phyloP scores from a whole-genome alignment of 2,888 invertebrate genomes.

The Athalia rosae region DNA sequence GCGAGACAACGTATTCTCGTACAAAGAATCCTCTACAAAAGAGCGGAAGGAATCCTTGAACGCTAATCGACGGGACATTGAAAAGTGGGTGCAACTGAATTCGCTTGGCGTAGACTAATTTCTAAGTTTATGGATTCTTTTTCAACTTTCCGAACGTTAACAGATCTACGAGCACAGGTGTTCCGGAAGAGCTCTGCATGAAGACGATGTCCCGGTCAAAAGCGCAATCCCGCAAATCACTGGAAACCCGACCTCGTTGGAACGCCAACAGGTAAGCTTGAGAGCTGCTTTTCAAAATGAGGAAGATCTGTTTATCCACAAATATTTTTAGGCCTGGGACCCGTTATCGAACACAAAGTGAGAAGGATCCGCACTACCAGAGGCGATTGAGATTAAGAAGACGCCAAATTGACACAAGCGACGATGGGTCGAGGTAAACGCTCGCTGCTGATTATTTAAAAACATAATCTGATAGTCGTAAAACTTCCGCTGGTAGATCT shows the following conservation, averaged over 20 bases:
- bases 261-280: slow-evolving; percentile 68
- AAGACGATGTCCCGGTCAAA: slow-evolving; percentile 61
- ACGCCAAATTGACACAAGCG: slow-evolving; percentile 74
- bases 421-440: slow-evolving; percentile 71
- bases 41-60: slow-evolving; percentile 82
- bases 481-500: slow-evolving; percentile 57
- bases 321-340: slow-evolving; percentile 78
- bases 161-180: slow-evolving; percentile 61
- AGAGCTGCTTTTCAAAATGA: not conserved
- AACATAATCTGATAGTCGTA: not conserved
- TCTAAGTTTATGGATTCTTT: not conserved
- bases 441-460: slow-evolving; percentile 17
- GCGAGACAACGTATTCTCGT: slow-evolving; percentile 56
- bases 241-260: slow-evolving; percentile 68
- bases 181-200: slow-evolving; percentile 57
- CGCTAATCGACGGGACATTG: slow-evolving; percentile 76
- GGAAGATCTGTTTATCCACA: slow-evolving; percentile 2
- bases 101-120: not conserved
- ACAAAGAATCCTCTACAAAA: slow-evolving; percentile 78
- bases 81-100: slow-evolving; percentile 62
- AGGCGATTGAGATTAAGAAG: slow-evolving; percentile 81
- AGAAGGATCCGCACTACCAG: slow-evolving; percentile 89
- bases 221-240: slow-evolving; percentile 60
- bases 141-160: not conserved
- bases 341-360: slow-evolving; percentile 91